A percentile compares a stretch with the other conserved stretches of the same genome.
Conservation (phyloP, 2,797 vertebrate species). For the Cheirogaleus major region DNA sequence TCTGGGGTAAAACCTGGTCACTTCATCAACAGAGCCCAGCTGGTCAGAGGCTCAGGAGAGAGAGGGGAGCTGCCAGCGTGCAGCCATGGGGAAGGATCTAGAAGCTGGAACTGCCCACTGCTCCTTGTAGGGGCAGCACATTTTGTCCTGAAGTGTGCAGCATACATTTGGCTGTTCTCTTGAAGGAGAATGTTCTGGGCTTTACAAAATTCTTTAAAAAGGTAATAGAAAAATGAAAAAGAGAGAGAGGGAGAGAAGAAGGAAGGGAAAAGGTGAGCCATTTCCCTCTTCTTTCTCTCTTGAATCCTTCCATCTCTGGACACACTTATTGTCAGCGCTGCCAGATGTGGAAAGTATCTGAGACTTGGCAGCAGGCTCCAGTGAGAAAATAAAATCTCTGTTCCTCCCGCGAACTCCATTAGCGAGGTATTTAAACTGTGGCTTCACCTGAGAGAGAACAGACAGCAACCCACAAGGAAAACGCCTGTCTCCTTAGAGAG, state of each 20-base stretch:
- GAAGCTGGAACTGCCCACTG: background rate
- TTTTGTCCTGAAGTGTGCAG: background rate
- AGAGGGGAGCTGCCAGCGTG: fast-evolving
- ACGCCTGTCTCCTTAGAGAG: background rate
- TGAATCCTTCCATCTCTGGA: background rate
- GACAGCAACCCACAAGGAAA: slow-evolving; percentile 23
- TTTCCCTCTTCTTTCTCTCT: background rate
- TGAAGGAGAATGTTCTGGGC: background rate
- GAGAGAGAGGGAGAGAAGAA: background rate
- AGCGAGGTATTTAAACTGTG: background rate
- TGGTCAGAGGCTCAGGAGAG: background rate
- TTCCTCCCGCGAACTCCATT: slow-evolving; percentile 25
- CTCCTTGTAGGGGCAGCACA: background rate
- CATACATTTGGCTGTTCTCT: background rate
- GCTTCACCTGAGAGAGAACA: slow-evolving; percentile 51
- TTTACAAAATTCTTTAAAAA: background rate
- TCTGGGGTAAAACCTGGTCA: background rate
- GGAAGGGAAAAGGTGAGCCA: background rate
- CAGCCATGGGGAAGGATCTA: background rate
- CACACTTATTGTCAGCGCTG: background rate
- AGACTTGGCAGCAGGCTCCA: background rate
- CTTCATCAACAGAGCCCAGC: background rate
- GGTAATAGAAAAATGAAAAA: background rate
- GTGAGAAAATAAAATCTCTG: background rate
- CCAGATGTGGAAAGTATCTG: background rate